Evolutionary conservation across 2,113 vertebrate species (phyloP), one percentile per base, ranked within the genome.

Genomic region (Andinoacara biseriatus): DNA sequence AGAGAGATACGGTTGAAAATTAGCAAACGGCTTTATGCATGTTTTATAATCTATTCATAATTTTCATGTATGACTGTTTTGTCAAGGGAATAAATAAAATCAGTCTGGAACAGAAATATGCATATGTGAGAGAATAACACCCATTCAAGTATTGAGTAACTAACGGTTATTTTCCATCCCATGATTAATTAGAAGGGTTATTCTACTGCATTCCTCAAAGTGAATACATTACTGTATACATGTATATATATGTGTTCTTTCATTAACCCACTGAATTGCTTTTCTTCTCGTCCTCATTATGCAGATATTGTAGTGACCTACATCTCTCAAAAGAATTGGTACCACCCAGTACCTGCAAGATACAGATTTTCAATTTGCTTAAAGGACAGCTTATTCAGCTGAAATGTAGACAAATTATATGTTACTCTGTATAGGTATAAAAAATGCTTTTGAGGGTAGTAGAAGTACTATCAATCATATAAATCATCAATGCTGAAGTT

Each of bases 1-100:
- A 88, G 84, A 88, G 90, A 93, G 87, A 93, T 89, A 93, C 89
- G 91, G 88, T 85, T 86, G 90, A 88, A 94, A 93, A 95, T 95
- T 93, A 92, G 89, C 91, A 91, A 93, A 94, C 83, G 81, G 90
- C 88, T 90, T 87, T 84, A 84, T 93, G 85, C 81, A 83, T 88
- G 87, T 87, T 87, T 87, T 84, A 86, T 93, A 86, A 90, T 93
- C 85, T 92, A 86, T 90, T 91, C 86, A 87, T 74, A 72, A 88
- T 85, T 89, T 89, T 31, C 63, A 87, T 54, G 29, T 86, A 43
- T 82, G 60, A 74, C 18, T 69, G 79, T 88, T 82, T 76, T 89
- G 77, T 84, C 69, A 54, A 67, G 78, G 74, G 75, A 83, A 84
- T 88, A 56, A 83, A 85, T 69, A 17, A 84, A 77, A 74, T 8